Conservation (phyloP, 2,113 vertebrate genomes). For the Spermophilus dauricus region DNA sequence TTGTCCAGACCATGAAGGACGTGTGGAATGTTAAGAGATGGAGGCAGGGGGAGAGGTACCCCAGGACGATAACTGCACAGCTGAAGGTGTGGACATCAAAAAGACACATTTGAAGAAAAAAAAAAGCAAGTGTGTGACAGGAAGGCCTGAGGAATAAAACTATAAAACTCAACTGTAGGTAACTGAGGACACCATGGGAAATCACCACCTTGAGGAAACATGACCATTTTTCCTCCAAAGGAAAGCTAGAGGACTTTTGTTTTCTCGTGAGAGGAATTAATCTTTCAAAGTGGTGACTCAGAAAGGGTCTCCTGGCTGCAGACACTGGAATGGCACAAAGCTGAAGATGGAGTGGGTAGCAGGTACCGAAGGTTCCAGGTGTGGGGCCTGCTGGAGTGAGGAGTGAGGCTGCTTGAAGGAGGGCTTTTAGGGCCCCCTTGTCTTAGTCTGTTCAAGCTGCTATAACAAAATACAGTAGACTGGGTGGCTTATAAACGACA, state of each 20-base stretch:
- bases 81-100: background rate
- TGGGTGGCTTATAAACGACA: background rate
- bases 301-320: background rate
- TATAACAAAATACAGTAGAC: background rate
- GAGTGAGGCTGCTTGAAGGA: background rate
- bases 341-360: background rate
- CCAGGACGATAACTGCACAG: background rate
- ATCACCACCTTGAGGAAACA: background rate
- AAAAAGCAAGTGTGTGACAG: background rate
- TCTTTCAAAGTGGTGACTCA: slow-evolving; percentile 5
- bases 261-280: background rate
- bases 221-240: background rate
- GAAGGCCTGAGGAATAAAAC: background rate
- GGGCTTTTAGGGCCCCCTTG: background rate
- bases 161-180: background rate
- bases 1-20: background rate
- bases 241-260: background rate
- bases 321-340: background rate
- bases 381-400: rapidly evolving
- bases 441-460: background rate
- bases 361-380: background rate
- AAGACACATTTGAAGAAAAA: background rate
- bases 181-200: background rate
- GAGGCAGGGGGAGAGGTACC: background rate
- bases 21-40: background rate